These are phyloP conservation scores for Nasonia vitripennis DNA, from an alignment of 1,140 invertebrate species.

Conservation along the genomic window DNA sequence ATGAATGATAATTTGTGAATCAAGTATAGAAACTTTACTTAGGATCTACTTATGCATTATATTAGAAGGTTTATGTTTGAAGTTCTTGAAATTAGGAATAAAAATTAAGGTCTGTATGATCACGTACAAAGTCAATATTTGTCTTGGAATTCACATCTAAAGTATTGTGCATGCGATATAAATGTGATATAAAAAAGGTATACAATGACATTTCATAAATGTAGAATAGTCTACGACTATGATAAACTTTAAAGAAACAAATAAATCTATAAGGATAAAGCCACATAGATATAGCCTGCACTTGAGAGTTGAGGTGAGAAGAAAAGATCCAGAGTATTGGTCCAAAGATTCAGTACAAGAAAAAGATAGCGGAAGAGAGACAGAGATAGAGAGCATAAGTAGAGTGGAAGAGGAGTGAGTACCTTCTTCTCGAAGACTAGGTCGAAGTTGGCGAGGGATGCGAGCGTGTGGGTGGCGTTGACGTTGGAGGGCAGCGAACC, in stretches of 20 bases:
- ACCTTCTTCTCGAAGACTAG: conserved; percentile 72
- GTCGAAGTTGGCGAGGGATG: conserved; percentile 70
- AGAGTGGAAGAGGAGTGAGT: conserved; percentile 26
- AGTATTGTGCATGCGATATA: conserved; percentile 11
- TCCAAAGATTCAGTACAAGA: neutral
- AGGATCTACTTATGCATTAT: neutral
- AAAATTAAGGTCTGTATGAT: neutral
- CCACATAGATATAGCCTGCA: neutral
- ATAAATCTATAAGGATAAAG: conserved; percentile 8
- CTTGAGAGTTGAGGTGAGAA: neutral
- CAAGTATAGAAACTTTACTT: neutral
- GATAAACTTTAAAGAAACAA: neutral
- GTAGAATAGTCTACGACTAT: neutral
- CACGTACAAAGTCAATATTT: conserved; percentile 13
- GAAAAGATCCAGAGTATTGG: neutral
- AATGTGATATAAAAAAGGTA: neutral
- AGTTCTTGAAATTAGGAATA: neutral
- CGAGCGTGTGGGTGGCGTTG: conserved; percentile 74
- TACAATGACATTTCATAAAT: conserved; percentile 6
- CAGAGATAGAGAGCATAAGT: neutral
- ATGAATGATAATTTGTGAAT: neutral
- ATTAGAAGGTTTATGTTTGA: too few relatives aligned
- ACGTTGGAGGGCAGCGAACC: conserved; percentile 80
- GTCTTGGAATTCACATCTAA: neutral
- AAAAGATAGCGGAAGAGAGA: neutral